Conservation (phyloP, 2,113 vertebrate species). For the Phrynosoma platyrhinos region DNA sequence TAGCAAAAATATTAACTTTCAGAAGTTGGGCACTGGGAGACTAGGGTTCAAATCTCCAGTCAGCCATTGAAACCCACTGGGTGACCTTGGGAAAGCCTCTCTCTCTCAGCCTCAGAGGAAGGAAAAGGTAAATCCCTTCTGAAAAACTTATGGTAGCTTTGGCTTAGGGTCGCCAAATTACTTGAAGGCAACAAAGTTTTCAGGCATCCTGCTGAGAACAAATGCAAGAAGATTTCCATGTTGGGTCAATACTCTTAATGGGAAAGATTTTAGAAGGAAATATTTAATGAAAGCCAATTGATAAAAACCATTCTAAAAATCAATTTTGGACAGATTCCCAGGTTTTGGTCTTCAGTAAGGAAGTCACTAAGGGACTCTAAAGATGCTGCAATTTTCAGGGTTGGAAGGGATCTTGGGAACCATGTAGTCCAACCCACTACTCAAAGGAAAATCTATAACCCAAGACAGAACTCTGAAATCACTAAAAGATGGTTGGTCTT, state of each 20-base stretch:
- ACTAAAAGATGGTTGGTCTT: neutral
- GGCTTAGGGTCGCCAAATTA: too few relatives aligned
- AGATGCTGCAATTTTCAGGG: neutral
- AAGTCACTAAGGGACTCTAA: neutral
- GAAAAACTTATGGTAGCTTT: too few relatives aligned
- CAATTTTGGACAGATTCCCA: neutral
- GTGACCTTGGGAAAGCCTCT: too few relatives aligned
- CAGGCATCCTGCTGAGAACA: conserved; percentile 24
- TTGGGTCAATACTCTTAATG: neutral
- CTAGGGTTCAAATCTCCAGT: too few relatives aligned
- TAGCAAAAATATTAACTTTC: neutral
- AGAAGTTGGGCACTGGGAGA: too few relatives aligned
- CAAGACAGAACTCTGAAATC: neutral
- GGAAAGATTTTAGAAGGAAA: conserved; percentile 2
- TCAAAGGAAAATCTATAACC: neutral
- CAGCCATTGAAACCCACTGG: too few relatives aligned
- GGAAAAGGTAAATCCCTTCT: too few relatives aligned
- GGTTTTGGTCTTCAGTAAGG: neutral
- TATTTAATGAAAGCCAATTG: conserved; percentile 1
- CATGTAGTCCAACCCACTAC: neutral
- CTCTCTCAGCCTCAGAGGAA: too few relatives aligned
- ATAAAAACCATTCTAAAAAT: neutral
- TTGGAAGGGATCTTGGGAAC: neutral
- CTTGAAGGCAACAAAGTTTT: neutral
- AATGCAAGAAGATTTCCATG: neutral